phyloP scores from a whole-genome alignment of 2,113 vertebrate species.

The Pseudopodoces humilis region DNA sequence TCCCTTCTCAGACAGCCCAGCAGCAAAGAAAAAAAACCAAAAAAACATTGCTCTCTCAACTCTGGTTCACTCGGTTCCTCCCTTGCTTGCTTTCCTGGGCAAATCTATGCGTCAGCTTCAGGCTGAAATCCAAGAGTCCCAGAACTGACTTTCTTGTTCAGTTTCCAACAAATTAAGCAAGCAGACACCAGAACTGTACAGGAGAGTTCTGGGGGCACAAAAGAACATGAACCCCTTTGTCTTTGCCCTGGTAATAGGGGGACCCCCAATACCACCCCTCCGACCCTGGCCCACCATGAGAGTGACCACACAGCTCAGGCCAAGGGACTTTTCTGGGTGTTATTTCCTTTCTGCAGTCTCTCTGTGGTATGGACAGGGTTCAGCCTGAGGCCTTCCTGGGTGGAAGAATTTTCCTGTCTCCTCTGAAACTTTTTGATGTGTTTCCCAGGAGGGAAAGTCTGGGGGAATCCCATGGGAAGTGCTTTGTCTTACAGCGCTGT shows the following conservation, averaged over 20 bases:
- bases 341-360: neutral
- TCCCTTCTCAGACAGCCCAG: neutral
- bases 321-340: neutral
- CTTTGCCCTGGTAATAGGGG: neutral
- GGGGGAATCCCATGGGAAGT: neutral
- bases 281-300: accelerated
- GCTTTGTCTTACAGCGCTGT: neutral
- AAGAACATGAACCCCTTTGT: neutral
- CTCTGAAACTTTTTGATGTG: neutral
- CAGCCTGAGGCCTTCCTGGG: neutral
- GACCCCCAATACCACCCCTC: neutral
- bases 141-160: neutral
- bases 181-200: neutral
- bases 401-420: neutral
- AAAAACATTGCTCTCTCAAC: neutral
- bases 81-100: neutral
- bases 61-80: neutral
- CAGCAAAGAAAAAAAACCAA: neutral
- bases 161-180: neutral
- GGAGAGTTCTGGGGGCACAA: neutral
- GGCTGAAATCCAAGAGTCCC: neutral
- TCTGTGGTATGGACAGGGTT: accelerated
- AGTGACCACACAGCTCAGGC: neutral
- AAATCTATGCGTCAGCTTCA: neutral
- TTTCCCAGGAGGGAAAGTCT: neutral